Conservation (phyloP, 2,113 vertebrate genomes). For the Malurus elegans region DNA sequence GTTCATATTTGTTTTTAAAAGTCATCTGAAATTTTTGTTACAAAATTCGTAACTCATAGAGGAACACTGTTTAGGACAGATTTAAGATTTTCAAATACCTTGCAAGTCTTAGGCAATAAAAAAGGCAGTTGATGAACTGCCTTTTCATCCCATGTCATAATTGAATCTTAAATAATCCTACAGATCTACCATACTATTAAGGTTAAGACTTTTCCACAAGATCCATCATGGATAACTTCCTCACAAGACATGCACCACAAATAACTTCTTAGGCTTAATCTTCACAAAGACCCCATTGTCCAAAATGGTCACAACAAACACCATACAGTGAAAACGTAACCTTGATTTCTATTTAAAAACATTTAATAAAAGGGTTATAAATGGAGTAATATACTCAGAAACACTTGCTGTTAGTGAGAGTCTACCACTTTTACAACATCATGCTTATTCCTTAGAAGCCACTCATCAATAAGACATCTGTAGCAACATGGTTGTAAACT, state of each 20-base stretch:
- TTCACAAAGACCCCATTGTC: slow-evolving; percentile 26
- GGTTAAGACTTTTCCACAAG: slow-evolving; percentile 29
- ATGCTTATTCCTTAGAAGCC: not conserved
- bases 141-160: slow-evolving; percentile 9
- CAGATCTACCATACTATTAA: slow-evolving; percentile 12
- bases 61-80: not conserved
- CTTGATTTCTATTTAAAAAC: slow-evolving; percentile 39
- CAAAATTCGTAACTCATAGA: not conserved
- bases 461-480: not conserved
- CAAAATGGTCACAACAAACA: slow-evolving; percentile 17
- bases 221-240: not conserved
- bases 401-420: not conserved
- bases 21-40: not conserved
- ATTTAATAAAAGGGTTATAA: slow-evolving; percentile 33
- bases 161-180: not conserved
- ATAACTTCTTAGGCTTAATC: not conserved
- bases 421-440: not conserved
- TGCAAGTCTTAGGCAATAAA: not conserved
- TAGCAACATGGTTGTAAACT: not conserved
- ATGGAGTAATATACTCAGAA: not conserved
- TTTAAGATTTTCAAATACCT: not conserved
- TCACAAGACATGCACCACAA: slow-evolving; percentile 16
- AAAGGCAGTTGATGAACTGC: not conserved
- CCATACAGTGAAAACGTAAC: not conserved
- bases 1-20: not conserved